A percentile compares a stretch with the other conserved stretches of the same genome.
Conservation (phyloP, 2,888 invertebrate species). For the Andrena hattorfiana region DNA sequence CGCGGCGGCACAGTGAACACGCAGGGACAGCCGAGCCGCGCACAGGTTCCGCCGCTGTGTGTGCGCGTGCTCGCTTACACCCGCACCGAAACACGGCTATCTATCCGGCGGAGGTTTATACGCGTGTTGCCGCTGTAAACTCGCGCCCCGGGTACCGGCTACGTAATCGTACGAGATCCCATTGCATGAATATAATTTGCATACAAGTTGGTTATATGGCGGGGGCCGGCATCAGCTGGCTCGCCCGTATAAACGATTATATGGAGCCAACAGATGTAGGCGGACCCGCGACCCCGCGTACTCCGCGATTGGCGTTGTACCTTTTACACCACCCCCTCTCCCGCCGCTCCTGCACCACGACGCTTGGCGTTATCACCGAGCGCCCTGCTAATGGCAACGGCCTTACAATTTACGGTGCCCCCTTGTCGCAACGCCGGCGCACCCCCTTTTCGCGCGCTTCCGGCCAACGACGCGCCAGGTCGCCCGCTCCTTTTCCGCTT, state of each 20-base stretch:
- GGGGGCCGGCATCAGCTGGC: constrained; percentile 83
- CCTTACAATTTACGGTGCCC: constrained; percentile 74
- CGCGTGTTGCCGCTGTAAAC: constrained; percentile 84
- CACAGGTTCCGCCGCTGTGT: not conserved
- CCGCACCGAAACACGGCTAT: constrained; percentile 79
- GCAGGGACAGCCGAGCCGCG: not conserved
- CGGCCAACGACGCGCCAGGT: not conserved
- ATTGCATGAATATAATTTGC: constrained; percentile 85
- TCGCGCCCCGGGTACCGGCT: constrained; percentile 80
- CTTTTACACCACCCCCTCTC: constrained; percentile 63
- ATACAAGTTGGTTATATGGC: constrained; percentile 84
- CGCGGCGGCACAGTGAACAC: not conserved
- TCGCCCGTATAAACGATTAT: constrained; percentile 85
- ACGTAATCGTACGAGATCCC: constrained; percentile 84
- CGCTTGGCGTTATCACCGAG: constrained; percentile 76
- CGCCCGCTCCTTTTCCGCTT: not conserved
- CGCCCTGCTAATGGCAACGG: constrained; percentile 79
- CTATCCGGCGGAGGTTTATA: constrained; percentile 83
- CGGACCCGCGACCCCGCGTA: constrained; percentile 77
- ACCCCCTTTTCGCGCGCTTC: not conserved
- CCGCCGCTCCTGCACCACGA: constrained; percentile 18
- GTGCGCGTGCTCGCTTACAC: constrained; percentile 67
- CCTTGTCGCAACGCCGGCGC: not conserved
- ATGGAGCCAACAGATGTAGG: constrained; percentile 85
- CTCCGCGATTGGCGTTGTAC: constrained; percentile 72